Evolutionary conservation across 2,797 vertebrate genomes (phyloP).

Genomic region (Hephaestus fuliginosus): DNA sequence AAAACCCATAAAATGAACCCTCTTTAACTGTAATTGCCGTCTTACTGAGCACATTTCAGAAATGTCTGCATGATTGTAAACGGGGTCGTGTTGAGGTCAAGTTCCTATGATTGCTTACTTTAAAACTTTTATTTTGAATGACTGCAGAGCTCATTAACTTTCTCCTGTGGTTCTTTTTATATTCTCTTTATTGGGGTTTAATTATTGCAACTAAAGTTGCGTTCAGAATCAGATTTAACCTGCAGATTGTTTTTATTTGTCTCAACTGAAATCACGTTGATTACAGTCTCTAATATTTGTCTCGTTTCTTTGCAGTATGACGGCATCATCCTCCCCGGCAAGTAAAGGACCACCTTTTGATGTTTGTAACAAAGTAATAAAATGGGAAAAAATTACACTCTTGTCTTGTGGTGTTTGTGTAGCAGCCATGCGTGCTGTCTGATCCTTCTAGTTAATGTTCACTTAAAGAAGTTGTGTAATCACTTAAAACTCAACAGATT

Average conservation of each 20-base stretch:
- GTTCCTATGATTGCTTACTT: neutral
- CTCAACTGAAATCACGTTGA: neutral
- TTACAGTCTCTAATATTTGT: neutral
- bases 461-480: neutral
- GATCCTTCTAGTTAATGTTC: neutral
- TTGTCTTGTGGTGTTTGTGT: conserved; percentile 11
- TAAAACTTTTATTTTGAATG: neutral
- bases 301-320: conserved; percentile 89
- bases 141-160: neutral
- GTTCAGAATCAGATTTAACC: neutral
- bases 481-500: neutral
- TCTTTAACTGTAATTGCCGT: neutral
- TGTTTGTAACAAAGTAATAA: conserved; percentile 88
- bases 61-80: neutral
- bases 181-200: too few relatives aligned
- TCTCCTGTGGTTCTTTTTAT: neutral
- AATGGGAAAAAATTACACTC: conserved; percentile 66
- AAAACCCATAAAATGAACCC: neutral
- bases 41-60: too few relatives aligned
- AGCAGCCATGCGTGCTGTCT: neutral
- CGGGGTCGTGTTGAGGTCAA: neutral
- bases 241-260: neutral
- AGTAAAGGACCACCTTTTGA: conserved; percentile 88
- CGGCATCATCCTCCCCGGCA: conserved; percentile 98
- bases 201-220: neutral